Percentiles rank a stretch among this genome's conserved stretches.
phyloP scores from a whole-genome alignment of 1,140 invertebrate species.

The Habropoda laboriosa region DNA sequence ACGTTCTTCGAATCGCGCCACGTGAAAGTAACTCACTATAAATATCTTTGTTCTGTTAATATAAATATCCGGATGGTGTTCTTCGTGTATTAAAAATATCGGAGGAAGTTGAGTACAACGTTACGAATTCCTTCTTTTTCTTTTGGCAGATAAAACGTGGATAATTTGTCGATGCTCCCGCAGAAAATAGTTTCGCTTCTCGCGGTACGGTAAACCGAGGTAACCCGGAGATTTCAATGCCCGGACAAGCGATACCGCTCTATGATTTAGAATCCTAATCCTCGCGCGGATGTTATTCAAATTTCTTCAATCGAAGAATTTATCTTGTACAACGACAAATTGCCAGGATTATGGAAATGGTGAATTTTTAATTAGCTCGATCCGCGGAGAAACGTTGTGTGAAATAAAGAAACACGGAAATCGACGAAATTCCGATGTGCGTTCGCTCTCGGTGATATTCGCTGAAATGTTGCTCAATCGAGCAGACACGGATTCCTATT shows the following conservation, averaged over 20 bases:
- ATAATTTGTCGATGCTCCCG: not conserved
- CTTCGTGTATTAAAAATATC: too few relatives aligned
- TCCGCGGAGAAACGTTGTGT: not conserved
- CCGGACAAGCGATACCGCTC: not conserved
- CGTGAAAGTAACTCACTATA: too few relatives aligned
- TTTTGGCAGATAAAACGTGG: too few relatives aligned
- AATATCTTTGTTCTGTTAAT: too few relatives aligned
- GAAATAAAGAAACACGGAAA: not conserved
- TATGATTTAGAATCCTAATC: too few relatives aligned
- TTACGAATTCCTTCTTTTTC: too few relatives aligned
- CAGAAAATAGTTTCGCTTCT: not conserved
- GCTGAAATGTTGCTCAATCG: not conserved
- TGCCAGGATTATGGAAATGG: not conserved
- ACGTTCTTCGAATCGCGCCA: not conserved
- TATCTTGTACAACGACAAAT: not conserved
- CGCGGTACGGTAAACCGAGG: too few relatives aligned
- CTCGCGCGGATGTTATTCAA: not conserved
- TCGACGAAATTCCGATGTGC: not conserved
- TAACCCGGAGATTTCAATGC: constrained; percentile 19
- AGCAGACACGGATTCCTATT: not conserved
- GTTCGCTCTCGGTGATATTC: not conserved
- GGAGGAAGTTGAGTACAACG: too few relatives aligned
- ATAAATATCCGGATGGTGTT: too few relatives aligned
- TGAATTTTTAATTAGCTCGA: not conserved
- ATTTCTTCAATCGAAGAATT: not conserved